Base-by-base conservation (phyloP, 2,888 invertebrate species). In the Platycnemis pennipes region DNA sequence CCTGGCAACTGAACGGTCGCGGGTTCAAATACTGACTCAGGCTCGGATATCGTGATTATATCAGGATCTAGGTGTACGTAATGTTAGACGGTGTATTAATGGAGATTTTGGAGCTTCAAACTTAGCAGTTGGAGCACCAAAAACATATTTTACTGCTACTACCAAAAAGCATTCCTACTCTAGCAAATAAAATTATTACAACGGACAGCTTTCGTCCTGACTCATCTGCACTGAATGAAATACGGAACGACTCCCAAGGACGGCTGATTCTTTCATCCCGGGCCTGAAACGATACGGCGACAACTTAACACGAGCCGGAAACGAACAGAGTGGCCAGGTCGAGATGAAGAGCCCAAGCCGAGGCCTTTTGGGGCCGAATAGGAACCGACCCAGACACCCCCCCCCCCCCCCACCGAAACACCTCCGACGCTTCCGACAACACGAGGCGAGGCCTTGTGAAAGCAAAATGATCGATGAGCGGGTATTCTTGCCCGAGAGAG, bases 391-490 rank as follows among this genome's bases (percentile, higher is more conserved):
- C 37, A 37, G 1, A 1, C 77, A 1, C 77, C 0, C 77, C 3
- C 77, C 37, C 63, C 26, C 7, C n/a, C 8, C 77, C 37, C 77
- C 37, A 37, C 77, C 37, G 37, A 5, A 77, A 31, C 31, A 31
- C 77, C 13, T 37, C 77, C 13, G 49, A 49, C 26, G 22, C 63
- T 26, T 77, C 77, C 77, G 77, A 37, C 77, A 77, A 77, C 77
- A 77, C 37, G 31, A 8, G 69, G 22, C 19, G 77, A 77, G 77
- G 77, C 77, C 77, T 77, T 77, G 77, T 77, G 77, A 77, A 77
- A 77, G 77, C 77, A 77, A 77, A 77, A 77, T 77, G 77, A 77
- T 77, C 77, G 77, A 77, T 77, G 77, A 77, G 16, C 63, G 26
- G 63, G 63, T 37, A 77, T 77, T 77, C 77, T 77, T 77, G 77